Conservation (phyloP, 2,113 vertebrate genomes). For the Clarias magur region DNA sequence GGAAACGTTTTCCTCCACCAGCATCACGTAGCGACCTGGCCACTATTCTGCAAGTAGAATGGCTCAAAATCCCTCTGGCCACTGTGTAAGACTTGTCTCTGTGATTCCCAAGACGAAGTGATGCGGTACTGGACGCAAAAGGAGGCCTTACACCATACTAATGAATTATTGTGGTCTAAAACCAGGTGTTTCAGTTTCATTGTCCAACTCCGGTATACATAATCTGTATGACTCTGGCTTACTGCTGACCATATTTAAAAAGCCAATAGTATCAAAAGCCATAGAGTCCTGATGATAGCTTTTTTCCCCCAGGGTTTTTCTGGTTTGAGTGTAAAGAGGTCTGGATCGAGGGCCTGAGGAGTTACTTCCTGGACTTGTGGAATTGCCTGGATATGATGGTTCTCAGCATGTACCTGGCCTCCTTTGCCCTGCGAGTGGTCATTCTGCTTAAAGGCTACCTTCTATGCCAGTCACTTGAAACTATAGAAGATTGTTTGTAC, state of each 20-base stretch:
- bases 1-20: no score
- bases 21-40: no score
- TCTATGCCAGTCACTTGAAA: constrained; percentile 64
- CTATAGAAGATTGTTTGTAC: constrained; percentile 74
- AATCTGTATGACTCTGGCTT: neutral
- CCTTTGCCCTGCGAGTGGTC: constrained; percentile 80
- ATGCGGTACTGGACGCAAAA: no score
- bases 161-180: no score
- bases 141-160: no score
- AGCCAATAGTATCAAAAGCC: neutral
- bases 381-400: constrained; percentile 87
- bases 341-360: constrained; percentile 85
- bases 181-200: no score
- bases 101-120: no score
- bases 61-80: no score
- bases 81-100: no score
- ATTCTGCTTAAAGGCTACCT: constrained; percentile 77
- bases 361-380: constrained; percentile 89
- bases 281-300: neutral
- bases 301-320: constrained; percentile 77
- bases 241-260: neutral
- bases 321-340: constrained; percentile 93
- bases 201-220: no score
- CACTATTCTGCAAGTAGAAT: no score
- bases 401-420: constrained; percentile 87